Evolutionary conservation across 1,140 invertebrate genomes (phyloP).

Genomic region (Portunus trituberculatus): DNA sequence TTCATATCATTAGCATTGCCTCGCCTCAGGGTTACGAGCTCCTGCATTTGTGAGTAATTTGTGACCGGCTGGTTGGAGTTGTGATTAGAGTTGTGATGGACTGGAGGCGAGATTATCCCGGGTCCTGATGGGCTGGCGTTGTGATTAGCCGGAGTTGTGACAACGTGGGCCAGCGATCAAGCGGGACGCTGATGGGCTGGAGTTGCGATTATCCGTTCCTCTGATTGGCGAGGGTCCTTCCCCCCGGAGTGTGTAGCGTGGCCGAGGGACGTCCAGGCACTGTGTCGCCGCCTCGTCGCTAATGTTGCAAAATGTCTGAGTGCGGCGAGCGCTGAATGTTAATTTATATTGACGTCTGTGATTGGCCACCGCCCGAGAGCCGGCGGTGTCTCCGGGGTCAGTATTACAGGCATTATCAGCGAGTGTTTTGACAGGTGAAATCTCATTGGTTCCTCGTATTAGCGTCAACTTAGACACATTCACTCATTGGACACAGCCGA

Average conservation of each 20-base stretch:
- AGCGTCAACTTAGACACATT: constrained; percentile 21
- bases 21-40: no score
- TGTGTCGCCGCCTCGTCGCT: not conserved
- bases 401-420: not conserved
- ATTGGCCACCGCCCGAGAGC: not conserved
- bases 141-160: constrained; percentile 1
- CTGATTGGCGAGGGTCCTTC: no score
- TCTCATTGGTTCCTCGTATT: constrained; percentile 21
- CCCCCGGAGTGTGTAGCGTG: not conserved
- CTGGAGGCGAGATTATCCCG: not conserved
- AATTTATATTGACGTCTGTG: not conserved
- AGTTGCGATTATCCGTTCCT: no score
- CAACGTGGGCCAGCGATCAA: no score
- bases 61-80: not conserved
- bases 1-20: no score
- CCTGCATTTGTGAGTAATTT: no score
- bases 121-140: not conserved
- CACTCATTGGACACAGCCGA: constrained; percentile 27
- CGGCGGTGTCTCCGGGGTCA: not conserved
- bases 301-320: not conserved
- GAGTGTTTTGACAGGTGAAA: constrained; percentile 3
- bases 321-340: not conserved
- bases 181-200: no score
- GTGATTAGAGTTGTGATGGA: not conserved
- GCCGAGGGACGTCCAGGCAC: not conserved